Conservation (phyloP, 1,140 invertebrate genomes). For the Heliothis subflexa region DNA sequence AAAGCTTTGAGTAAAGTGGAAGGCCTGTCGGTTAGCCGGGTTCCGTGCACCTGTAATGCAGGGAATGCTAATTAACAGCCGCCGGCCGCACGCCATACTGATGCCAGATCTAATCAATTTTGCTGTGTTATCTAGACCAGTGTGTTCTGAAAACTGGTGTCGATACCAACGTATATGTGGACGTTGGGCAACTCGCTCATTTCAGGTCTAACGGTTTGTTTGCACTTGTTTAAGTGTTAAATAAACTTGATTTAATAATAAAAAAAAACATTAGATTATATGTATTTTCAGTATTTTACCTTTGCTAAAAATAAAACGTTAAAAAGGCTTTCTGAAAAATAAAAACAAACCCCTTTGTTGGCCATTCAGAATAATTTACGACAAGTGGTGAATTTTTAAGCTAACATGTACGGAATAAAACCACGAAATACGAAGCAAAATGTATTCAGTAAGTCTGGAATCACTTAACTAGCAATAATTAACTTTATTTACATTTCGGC, state of each 20-base stretch:
- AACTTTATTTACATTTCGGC: constrained; percentile 79
- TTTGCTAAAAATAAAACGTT: too few relatives aligned
- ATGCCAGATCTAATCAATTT: constrained; percentile 35
- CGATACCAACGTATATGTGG: background rate
- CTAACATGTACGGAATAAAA: constrained; percentile 25
- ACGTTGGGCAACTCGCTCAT: too few relatives aligned
- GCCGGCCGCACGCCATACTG: constrained; percentile 9
- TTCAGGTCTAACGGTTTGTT: background rate
- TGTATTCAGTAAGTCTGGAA: constrained; percentile 68
- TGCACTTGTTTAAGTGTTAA: background rate
- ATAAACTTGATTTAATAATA: too few relatives aligned
- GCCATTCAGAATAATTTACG: constrained; percentile 8
- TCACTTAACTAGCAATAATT: constrained; percentile 83
- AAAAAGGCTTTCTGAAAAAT: background rate
- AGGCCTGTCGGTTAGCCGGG: constrained; percentile 16
- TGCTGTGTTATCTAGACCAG: constrained; percentile 23
- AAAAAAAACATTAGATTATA: too few relatives aligned
- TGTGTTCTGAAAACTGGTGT: constrained; percentile 24
- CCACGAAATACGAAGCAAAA: constrained; percentile 50
- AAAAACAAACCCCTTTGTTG: background rate
- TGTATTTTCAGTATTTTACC: too few relatives aligned
- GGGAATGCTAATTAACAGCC: constrained; percentile 41
- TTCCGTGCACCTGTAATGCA: constrained; percentile 26
- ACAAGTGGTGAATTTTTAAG: constrained; percentile 19
- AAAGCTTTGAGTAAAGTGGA: constrained; percentile 34